These are phyloP conservation scores for Chionoecetes opilio DNA, from an alignment of 1,140 invertebrate species.

Conservation along the genomic window DNA sequence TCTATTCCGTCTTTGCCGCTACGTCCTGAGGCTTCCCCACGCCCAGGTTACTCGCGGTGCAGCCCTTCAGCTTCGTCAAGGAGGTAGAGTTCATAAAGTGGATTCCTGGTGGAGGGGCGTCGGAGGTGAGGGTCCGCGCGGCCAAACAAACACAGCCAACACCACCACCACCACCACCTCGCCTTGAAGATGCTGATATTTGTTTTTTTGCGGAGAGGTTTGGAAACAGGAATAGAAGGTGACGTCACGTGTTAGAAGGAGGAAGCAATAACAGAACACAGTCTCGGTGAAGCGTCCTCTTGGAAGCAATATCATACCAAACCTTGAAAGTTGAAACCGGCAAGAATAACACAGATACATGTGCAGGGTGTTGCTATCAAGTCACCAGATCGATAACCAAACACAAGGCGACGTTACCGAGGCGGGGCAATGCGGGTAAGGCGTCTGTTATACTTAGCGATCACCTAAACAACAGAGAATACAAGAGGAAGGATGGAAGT, in stretches of 20 bases:
- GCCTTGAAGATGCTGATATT: background rate
- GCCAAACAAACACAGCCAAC: background rate
- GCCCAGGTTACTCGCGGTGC: background rate
- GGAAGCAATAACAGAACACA: no score
- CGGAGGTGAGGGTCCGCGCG: background rate
- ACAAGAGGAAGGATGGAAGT: background rate
- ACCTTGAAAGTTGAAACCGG: no score
- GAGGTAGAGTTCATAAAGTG: background rate
- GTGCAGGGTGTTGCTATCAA: no score
- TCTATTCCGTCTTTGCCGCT: background rate
- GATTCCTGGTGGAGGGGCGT: background rate
- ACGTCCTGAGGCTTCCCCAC: background rate
- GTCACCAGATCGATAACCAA: no score
- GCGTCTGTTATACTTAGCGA: background rate
- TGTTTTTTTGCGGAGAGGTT: background rate
- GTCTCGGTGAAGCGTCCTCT: no score
- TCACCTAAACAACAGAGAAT: background rate
- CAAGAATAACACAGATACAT: no score
- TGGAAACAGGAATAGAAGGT: background rate
- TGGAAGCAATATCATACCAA: no score
- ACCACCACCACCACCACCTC: background rate
- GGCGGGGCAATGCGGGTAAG: no score
- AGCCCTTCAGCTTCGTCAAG: background rate
- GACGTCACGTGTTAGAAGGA: background rate
- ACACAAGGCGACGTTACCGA: no score